Evolutionary conservation across 2,113 vertebrate genomes (phyloP).

Genomic region (Sebastes schlegelii): DNA sequence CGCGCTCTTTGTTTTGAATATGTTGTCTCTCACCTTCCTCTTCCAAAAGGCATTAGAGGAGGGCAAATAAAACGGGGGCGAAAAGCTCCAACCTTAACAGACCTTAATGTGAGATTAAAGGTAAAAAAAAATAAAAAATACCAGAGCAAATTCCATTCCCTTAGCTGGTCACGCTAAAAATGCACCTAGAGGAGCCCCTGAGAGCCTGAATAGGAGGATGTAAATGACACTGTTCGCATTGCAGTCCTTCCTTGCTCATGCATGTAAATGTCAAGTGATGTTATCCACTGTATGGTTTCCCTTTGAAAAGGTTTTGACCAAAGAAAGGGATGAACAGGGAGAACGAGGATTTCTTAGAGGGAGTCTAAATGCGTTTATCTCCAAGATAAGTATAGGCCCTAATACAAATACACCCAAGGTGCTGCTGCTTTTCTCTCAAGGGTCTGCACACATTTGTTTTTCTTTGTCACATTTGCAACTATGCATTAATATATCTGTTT

Average conservation of each 20-base stretch:
- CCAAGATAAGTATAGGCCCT: neutral
- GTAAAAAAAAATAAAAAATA: slow-evolving; percentile 46
- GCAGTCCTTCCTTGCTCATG: slow-evolving; percentile 53
- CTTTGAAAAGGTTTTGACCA: slow-evolving; percentile 52
- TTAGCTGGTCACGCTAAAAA: slow-evolving; percentile 53
- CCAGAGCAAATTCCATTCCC: slow-evolving; percentile 53
- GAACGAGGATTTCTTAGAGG: slow-evolving; percentile 21
- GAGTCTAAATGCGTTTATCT: slow-evolving; percentile 16
- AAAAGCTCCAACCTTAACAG: slow-evolving; percentile 33
- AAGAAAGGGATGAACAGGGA: slow-evolving; percentile 28
- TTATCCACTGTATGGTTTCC: slow-evolving; percentile 62
- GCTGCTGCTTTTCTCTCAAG: neutral
- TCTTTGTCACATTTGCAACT: neutral
- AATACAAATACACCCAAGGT: slow-evolving; percentile 1
- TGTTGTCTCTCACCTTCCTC: slow-evolving; percentile 47
- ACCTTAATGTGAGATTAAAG: slow-evolving; percentile 56
- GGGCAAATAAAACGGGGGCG: slow-evolving; percentile 16
- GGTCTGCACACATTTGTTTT: neutral
- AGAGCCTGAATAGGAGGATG: slow-evolving; percentile 51
- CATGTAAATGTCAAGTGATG: slow-evolving; percentile 81
- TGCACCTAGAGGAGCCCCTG: slow-evolving; percentile 53
- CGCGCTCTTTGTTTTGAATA: slow-evolving; percentile 59
- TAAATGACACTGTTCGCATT: slow-evolving; percentile 72
- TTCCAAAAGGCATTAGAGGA: slow-evolving; percentile 32
- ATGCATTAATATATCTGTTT: slow-evolving; percentile 33